phyloP scores from a whole-genome alignment of 1,140 invertebrate species.

The Drosophila melanica region DNA sequence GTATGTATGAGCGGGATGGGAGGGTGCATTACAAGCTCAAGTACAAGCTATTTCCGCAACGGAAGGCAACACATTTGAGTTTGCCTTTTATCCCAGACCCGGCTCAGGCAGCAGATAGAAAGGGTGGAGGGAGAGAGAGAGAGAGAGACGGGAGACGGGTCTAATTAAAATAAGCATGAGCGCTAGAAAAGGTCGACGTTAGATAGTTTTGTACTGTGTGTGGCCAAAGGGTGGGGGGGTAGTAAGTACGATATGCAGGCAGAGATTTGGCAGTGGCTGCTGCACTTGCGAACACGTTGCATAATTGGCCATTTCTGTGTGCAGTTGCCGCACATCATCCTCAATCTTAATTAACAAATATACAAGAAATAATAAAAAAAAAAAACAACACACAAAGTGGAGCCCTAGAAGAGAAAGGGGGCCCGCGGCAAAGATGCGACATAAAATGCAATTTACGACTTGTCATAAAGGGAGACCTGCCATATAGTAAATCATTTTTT shows the following conservation, averaged over 20 bases:
- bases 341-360: conserved; percentile 83
- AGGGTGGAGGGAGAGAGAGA: too few species aligned
- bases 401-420: conserved; percentile 4
- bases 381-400: conserved; percentile 6
- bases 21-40: conserved; percentile 54
- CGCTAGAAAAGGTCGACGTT: conserved; percentile 37
- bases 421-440: conserved; percentile 60
- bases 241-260: conserved; percentile 15
- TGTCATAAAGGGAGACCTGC: conserved; percentile 78
- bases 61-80: conserved; percentile 64
- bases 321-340: conserved; percentile 78
- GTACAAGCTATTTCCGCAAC: conserved; percentile 76
- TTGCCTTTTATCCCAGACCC: conserved; percentile 48
- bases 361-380: conserved; percentile 72
- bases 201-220: conserved; percentile 24
- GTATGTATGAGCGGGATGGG: conserved; percentile 9
- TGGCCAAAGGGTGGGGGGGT: conserved; percentile 7
- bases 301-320: conserved; percentile 81
- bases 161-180: conserved; percentile 56
- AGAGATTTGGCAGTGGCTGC: conserved; percentile 23
- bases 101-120: background rate
- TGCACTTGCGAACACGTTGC: conserved; percentile 71
- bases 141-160: background rate
- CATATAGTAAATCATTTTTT: conserved; percentile 83
- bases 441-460: conserved; percentile 82